Evolutionary conservation across 2,888 invertebrate species (phyloP).

Genomic region (Deroplatys truncata): DNA sequence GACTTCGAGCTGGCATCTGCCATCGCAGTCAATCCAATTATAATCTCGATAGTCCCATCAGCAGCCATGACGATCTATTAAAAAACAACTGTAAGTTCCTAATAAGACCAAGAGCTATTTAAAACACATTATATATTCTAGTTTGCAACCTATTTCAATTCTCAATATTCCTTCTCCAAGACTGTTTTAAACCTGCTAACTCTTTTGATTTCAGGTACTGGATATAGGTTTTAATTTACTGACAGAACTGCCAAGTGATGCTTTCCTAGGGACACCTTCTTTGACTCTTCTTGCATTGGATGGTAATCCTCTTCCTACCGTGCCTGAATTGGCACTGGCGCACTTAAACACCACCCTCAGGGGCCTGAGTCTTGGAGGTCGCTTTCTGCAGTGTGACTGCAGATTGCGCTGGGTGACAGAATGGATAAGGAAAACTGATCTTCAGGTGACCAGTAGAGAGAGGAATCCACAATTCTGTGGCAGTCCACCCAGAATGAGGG

Average conservation of each 20-base stretch:
- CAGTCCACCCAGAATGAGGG: constrained; percentile 71
- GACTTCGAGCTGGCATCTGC: no score
- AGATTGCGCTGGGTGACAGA: constrained; percentile 82
- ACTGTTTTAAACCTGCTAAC: no score
- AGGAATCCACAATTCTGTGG: constrained; percentile 91
- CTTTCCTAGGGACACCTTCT: constrained; percentile 77
- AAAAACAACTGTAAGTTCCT: no score
- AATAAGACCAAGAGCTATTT: no score
- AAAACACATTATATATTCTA: no score
- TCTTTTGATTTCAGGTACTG: constrained; percentile 55
- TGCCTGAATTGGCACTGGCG: constrained; percentile 72
- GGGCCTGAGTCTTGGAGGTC: constrained; percentile 82
- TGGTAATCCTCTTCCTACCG: constrained; percentile 82
- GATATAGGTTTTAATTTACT: constrained; percentile 90
- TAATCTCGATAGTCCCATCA: no score
- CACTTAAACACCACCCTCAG: constrained; percentile 78
- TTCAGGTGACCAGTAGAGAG: constrained; percentile 89
- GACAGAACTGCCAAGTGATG: constrained; percentile 72
- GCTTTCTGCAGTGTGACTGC: constrained; percentile 86
- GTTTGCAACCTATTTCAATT: no score
- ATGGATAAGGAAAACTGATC: constrained; percentile 82
- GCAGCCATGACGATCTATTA: no score
- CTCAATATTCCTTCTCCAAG: no score
- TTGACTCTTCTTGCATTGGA: constrained; percentile 84
- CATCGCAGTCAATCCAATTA: no score